Conservation (phyloP, 2,888 invertebrate species). For the Unio delphinus region DNA sequence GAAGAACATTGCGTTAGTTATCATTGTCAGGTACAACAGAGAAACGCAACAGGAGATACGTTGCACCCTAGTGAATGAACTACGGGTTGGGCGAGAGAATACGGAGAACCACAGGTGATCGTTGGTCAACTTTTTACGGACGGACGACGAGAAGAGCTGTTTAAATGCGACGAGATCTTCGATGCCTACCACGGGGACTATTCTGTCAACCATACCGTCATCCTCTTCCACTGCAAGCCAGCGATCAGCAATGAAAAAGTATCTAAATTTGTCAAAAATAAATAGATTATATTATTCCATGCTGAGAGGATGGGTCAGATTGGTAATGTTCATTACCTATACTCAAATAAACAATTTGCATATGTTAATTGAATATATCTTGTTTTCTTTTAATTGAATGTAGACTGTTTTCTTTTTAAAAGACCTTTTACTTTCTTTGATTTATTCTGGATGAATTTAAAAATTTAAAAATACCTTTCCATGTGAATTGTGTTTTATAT, state of each 20-base stretch:
- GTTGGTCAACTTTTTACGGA: slow-evolving; percentile 69
- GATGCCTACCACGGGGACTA: slow-evolving; percentile 68
- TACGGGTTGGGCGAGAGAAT: slow-evolving; percentile 67
- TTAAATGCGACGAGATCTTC: slow-evolving; percentile 69
- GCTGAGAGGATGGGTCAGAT: too few species aligned
- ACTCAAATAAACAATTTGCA: too few species aligned
- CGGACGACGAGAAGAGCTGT: slow-evolving; percentile 67
- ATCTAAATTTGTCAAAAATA: slow-evolving; percentile 42
- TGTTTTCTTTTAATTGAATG: too few species aligned
- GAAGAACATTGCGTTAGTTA: slow-evolving; percentile 72
- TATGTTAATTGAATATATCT: too few species aligned
- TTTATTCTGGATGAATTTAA: too few species aligned
- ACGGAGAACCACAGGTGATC: slow-evolving; percentile 71
- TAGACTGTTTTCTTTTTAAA: too few species aligned
- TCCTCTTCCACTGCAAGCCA: slow-evolving; percentile 71
- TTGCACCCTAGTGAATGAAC: slow-evolving; percentile 71
- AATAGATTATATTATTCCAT: background rate
- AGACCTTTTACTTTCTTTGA: too few species aligned
- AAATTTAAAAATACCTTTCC: too few species aligned
- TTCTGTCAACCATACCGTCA: slow-evolving; percentile 69
- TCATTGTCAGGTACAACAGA: slow-evolving; percentile 70
- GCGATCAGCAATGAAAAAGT: slow-evolving; percentile 67
- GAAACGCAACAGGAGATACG: slow-evolving; percentile 70
- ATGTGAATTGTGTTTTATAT: too few species aligned
- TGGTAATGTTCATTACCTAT: too few species aligned